These are phyloP conservation scores for Aplysina aerophoba DNA, from an alignment of 37 sponge, comb jelly and placozoan species.

Conservation along the genomic window DNA sequence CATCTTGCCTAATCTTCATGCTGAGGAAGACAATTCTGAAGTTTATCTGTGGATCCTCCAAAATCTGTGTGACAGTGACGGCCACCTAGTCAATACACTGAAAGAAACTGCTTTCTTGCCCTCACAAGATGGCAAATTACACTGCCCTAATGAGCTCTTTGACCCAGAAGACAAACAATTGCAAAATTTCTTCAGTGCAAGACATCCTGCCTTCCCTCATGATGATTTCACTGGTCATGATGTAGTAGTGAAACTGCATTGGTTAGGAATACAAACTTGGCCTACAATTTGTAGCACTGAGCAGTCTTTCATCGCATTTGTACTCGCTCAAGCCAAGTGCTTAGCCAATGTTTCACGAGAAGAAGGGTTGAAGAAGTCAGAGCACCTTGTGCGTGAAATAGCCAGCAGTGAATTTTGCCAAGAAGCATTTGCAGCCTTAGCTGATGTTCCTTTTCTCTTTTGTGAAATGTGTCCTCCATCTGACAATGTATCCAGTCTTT, in stretches of 20 bases:
- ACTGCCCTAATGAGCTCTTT: conserved; percentile 39
- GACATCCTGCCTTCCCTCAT: conserved; percentile 21
- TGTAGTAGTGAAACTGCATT: not conserved
- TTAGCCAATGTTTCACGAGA: not conserved
- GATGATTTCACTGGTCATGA: not conserved
- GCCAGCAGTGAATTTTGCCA: not conserved
- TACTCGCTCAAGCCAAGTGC: conserved; percentile 14
- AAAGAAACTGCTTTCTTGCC: not conserved
- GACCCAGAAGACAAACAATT: conserved; percentile 37
- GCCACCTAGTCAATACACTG: not conserved
- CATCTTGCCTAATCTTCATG: not conserved
- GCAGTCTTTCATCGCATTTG: conserved; percentile 4
- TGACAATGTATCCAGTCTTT: not conserved
- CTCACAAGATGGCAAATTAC: not conserved
- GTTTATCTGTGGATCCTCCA: conserved; percentile 48
- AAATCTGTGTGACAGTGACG: not conserved
- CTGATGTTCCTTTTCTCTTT: conserved; percentile 29
- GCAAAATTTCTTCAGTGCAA: conserved; percentile 20
- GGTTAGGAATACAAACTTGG: conserved; percentile 58
- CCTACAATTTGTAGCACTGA: not conserved
- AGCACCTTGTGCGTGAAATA: not conserved
- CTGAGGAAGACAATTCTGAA: not conserved
- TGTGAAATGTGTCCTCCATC: conserved; percentile 5
- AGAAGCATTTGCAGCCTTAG: not conserved
- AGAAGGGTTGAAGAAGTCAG: not conserved